Conservation (phyloP, 2,113 vertebrate species). For the Sylvilagus bachmani region DNA sequence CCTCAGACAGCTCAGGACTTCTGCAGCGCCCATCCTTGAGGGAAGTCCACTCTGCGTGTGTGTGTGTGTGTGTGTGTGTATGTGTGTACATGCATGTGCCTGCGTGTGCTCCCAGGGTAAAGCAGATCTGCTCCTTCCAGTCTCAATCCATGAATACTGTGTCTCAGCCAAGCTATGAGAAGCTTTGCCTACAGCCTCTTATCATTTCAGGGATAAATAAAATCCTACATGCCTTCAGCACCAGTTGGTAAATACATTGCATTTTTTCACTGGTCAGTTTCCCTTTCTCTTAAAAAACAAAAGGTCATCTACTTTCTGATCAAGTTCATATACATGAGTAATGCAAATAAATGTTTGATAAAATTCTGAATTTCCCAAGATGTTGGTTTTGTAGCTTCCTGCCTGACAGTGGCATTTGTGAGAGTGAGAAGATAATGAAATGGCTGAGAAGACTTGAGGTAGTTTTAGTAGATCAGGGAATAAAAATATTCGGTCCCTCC, state of each 20-base stretch:
- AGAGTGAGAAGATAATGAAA: slow-evolving; percentile 8
- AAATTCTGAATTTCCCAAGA: slow-evolving; percentile 62
- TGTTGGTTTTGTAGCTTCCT: slow-evolving; percentile 53
- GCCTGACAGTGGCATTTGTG: slow-evolving; percentile 18
- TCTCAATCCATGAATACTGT: not conserved
- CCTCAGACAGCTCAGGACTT: not conserved
- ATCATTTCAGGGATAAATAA: slow-evolving; percentile 23
- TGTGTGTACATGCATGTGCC: too few species aligned
- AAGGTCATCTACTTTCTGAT: slow-evolving; percentile 54
- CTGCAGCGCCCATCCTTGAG: not conserved
- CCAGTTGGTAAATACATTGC: not conserved
- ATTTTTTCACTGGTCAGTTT: slow-evolving; percentile 46
- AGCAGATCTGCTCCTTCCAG: not conserved
- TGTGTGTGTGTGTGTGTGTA: too few species aligned
- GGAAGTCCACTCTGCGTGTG: too few species aligned
- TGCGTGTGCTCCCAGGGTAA: not conserved
- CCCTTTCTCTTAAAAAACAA: not conserved
- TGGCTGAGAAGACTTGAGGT: not conserved
- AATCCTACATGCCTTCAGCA: not conserved
- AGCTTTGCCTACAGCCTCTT: not conserved
- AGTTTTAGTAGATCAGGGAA: not conserved
- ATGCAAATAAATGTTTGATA: slow-evolving; percentile 76
- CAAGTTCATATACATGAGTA: slow-evolving; percentile 55
- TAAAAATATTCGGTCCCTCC: slow-evolving; percentile 9
- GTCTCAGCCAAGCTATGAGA: not conserved